Conservation (phyloP, 2,888 invertebrate species). For the Dasysyrphus tricinctus region DNA sequence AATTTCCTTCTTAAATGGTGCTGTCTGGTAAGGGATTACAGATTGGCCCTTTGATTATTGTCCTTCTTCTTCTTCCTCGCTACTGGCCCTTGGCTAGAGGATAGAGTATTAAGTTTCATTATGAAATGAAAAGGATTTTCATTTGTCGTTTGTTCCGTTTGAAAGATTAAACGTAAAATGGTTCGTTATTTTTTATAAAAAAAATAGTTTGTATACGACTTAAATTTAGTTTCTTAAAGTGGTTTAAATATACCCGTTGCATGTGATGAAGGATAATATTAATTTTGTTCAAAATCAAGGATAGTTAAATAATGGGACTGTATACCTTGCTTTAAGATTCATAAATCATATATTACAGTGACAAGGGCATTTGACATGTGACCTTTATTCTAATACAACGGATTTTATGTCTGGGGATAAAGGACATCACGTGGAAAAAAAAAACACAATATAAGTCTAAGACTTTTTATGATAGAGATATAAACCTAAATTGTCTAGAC, state of each 20-base stretch:
- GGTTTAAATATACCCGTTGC: neutral
- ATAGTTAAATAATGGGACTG: neutral
- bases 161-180: constrained; percentile 40
- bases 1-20: constrained; percentile 54
- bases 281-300: neutral
- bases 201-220: constrained; percentile 8
- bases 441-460: neutral
- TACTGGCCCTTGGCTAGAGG: neutral
- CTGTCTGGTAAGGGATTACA: constrained; percentile 53
- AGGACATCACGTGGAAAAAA: neutral
- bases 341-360: neutral
- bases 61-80: neutral
- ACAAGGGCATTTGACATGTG: neutral
- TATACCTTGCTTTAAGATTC: neutral
- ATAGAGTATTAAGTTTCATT: constrained; percentile 24
- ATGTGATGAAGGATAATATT: neutral
- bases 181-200: constrained; percentile 17
- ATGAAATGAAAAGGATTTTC: constrained; percentile 36
- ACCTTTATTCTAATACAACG: neutral
- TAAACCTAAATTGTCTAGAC: neutral
- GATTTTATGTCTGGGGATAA: neutral
- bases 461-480: neutral
- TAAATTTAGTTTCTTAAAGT: constrained; percentile 8
- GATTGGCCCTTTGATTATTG: constrained; percentile 69
- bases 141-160: constrained; percentile 21